Evolutionary conservation across 2,797 vertebrate genomes (phyloP), one percentile per base, ranked within the genome.

Genomic region (Poeciliopsis turneri): DNA sequence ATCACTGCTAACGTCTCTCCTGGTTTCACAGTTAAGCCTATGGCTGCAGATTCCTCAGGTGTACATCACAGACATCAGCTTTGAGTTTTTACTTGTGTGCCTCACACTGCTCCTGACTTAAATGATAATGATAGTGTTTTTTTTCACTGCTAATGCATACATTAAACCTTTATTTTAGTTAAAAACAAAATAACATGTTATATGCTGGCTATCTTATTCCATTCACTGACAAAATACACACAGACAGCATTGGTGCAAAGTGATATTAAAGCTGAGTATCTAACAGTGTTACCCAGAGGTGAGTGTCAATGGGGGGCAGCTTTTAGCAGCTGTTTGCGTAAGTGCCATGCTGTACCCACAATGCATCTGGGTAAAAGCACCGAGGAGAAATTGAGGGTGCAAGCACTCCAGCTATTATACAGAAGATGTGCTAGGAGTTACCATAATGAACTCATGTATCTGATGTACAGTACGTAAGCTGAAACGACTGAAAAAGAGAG

Each of bases 291-390:
- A 90, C 89, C 81, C 89, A 83, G 89, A 92, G 90, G 91, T 93
- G 87, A 87, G 81, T 86, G 87, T 90, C 84, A 91, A 85, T 87
- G 85, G 84, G 88, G 90, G 89, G 77, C 84, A 91, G 90, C 91
- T 94, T 95, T 95, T 93, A 95, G 92, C 91, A 90, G 90, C 88
- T 91, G 85, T 82, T 85, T 88, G 78, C 86, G 78, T 87, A 86
- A 91, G 88, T 89, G 88, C 83, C 72, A 75, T 43, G 84, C 74
- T 57, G 75, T 88, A 88, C 78, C 88, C 82, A 72, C 41, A 84
- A 81, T 83, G 76, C 85, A 88, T 90, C 82, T 90, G 81, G 81
- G 84, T 89, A 87, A 91, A 87, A 86, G 86, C 88, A 83, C 77
- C 75, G 71, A 75, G 61, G 82, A 90, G 81, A 89, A 90, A 92